Base-by-base conservation (phyloP, 37 sponge, comb jelly and placozoan genomes). In the Eunapius fragilis region DNA sequence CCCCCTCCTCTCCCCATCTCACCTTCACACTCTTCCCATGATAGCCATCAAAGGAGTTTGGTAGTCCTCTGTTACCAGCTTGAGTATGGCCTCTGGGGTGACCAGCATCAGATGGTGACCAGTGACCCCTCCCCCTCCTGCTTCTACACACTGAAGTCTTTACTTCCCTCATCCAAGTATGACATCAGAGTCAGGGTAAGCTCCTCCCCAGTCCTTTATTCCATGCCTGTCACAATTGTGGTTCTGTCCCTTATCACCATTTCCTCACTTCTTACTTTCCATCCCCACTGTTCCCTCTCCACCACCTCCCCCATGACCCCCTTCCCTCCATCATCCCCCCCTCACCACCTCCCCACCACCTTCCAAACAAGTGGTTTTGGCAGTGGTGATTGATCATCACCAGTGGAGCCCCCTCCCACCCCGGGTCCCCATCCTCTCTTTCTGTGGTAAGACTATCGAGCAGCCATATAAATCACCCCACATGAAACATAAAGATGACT, bases 281-380 rank as follows among this genome's bases (percentile, higher is more conserved):
- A n/a, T n/a, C 71, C 71, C 71, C 7, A 3, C 6, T 41, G 41
- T 41, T 6, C 41, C 41, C 6, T 1, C 73, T 32, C 22, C 73
- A 2, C 73, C 27, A 9, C 73, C 22, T 32, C 73, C 31, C 73
- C 73, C 27, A 25, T 22, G 13, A 2, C 30, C 25, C 27, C 73
- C 73, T 25, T 11, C 14, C 30, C 27, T 17, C 30, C 73, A 9
- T n/a, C 27, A 9, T 31, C 30, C 31, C 27, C 13, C 73, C 31
- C 73, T 25, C 27, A 1, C 14, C 41, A 9, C 25, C 73, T n/a
- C n/a, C n/a, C n/a, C n/a, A n/a, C n/a, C n/a, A n/a, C n/a, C n/a
- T n/a, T n/a, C n/a, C n/a, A n/a, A 28, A 31, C 77, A 69, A 88
- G 89, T 81, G 83, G 73, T 3, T 86, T 58, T 77, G 92, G 92